Evolutionary conservation across 2,888 invertebrate species (phyloP).

Genomic region (Clepsis dumicolana): DNA sequence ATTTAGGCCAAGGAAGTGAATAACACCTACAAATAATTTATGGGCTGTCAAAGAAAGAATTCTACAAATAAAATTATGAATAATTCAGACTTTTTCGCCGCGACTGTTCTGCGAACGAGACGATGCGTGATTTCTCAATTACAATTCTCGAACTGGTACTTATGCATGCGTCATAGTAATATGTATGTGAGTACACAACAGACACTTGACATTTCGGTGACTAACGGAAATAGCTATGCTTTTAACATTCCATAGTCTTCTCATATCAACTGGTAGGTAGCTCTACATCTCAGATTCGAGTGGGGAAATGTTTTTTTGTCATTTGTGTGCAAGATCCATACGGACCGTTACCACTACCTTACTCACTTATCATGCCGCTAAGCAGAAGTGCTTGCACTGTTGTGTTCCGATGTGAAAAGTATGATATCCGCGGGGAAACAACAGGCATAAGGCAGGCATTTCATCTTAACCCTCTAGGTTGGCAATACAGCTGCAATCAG

Average conservation of each 20-base stretch:
- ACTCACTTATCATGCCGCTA: too few relatives aligned
- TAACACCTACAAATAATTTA: conserved; percentile 29
- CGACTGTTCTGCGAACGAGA: conserved; percentile 14
- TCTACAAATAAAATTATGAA: conserved; percentile 32
- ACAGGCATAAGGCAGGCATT: too few relatives aligned
- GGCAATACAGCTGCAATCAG: too few relatives aligned
- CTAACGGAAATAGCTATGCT: conserved; percentile 20
- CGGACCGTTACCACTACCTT: too few relatives aligned
- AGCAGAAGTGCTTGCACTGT: too few relatives aligned
- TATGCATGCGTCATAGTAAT: conserved; percentile 28
- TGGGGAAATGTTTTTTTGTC: too few relatives aligned
- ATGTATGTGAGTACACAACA: background rate
- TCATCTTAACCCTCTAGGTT: too few relatives aligned
- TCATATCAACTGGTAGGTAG: background rate
- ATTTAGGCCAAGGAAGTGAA: conserved; percentile 34
- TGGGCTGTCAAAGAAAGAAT: conserved; percentile 15
- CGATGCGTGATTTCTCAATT: conserved; percentile 33
- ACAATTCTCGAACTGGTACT: background rate
- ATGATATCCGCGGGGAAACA: too few relatives aligned
- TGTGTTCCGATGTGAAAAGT: too few relatives aligned
- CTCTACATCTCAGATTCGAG: too few relatives aligned
- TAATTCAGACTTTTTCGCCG: conserved; percentile 23
- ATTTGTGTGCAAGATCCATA: too few relatives aligned
- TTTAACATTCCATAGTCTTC: background rate
- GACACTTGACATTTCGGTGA: conserved; percentile 23